Evolutionary conservation across 1,140 invertebrate genomes (phyloP), one percentile per base, ranked within the genome.

Genomic region (Bursaphelenchus mucronatus): DNA sequence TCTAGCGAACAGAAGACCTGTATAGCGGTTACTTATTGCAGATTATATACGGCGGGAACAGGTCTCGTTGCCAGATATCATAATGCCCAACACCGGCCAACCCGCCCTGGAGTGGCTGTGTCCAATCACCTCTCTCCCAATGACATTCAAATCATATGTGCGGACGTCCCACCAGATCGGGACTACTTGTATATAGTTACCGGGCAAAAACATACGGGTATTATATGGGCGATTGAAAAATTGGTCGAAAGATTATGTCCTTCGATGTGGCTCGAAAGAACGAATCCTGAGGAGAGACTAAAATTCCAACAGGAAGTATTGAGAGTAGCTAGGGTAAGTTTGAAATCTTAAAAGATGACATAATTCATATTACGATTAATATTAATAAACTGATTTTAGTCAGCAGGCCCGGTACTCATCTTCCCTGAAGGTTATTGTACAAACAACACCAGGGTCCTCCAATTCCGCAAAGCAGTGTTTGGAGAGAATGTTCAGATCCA

Each of bases 371-470:
- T 7, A 41, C 8, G n/a, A 13, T 17, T 10, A n/a, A 17, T 30
- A 15, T n/a, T 67, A 41, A 13, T 49, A 51, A 30, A 43, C n/a
- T 11, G 15, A 21, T 70, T 70, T 70, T 47, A 75, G 74, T 46
- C 30, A 13, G 30, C 68, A 13, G 69, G 68, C 11, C 72, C 73
- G 17, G 66, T 74, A 21, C 41, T 74, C 6, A 53, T 74, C 3
- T 74, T 74, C 44, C 73, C 73, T 2, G 73, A 74, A 52, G 73
- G 73, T 6, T 76, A 73, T 47, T 74, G 73, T 57, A 74, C 73
- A 61, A 74, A 74, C 49, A 74, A 74, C 55, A 65, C 69, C n/a
- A 21, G 54, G 47, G 71, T 73, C 10, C 40, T 72, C n/a, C 30
- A 30, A 44, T 58, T 41, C 45, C 44, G 39, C 3, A 58, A 58